Evolutionary conservation across 1,140 invertebrate species (phyloP), one percentile per base, ranked within the genome.

Genomic region (Nilaparvata lugens): DNA sequence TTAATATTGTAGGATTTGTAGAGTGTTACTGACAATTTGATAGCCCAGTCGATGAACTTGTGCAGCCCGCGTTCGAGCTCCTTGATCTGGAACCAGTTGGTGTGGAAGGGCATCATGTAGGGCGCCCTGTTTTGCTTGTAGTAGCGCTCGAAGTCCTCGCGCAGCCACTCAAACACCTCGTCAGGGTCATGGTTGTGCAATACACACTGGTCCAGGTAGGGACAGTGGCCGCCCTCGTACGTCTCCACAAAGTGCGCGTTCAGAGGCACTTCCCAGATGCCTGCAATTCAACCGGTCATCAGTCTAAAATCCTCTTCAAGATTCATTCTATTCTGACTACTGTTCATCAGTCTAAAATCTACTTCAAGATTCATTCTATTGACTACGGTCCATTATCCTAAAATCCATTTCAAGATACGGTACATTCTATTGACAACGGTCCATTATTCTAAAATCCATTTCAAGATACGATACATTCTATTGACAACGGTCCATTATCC

Each of bases 41-140:
- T 75, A 0, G 84, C 83, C 85, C 88, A 92, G 61, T 91, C 86
- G 21, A 96, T 72, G 71, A 95, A 95, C 72, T 93, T 93, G 57
- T 87, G 84, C 2, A 95, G 76, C 23, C 91, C 92, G 60, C 82
- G 75, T 71, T 93, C 89, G 1, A 94, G 75, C 64, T 87, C 87
- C 64, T 91, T 89, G 52, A 91, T 90, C 69, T 93, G 90, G 79
- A 95, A 95, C 92, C 91, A 95, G 74, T 93, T 95, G 9, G 91
- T 94, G 65, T 94, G 91, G 81, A 95, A 91, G 4, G 91, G 85
- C 86, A 95, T 91, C 87, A 93, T 91, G 70, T 95, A 93, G 0
- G 92, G 92, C 1, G 92, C 92, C 62, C 88, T 79, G 71, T 94
- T 93, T 69, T 91, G 87, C 35, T 88, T 84, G 68, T 93, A 94